phyloP scores from a whole-genome alignment of 2,888 invertebrate species.

The Caradrina kadenii region DNA sequence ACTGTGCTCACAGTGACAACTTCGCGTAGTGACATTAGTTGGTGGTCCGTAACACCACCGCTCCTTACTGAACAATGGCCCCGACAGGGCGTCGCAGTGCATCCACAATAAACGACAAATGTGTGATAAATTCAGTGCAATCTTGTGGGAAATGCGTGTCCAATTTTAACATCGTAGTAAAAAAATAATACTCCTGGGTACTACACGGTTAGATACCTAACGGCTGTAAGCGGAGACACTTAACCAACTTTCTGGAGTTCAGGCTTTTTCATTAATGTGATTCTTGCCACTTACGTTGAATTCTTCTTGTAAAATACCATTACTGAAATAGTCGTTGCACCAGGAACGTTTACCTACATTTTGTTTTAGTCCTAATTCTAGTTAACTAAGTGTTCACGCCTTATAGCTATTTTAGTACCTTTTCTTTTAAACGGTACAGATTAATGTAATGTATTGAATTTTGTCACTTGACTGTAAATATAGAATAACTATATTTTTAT shows the following conservation, averaged over 20 bases:
- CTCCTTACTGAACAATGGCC: conserved; percentile 54
- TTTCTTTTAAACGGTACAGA: conserved; percentile 67
- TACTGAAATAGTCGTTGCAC: conserved; percentile 67
- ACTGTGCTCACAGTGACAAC: conserved; percentile 77
- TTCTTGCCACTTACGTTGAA: conserved; percentile 30
- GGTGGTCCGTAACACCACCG: conserved; percentile 45
- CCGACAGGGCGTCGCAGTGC: conserved; percentile 54
- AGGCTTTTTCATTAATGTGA: conserved; percentile 68
- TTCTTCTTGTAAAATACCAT: conserved; percentile 45
- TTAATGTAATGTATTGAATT: conserved; percentile 79
- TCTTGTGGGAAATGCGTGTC: conserved; percentile 75
- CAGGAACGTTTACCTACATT: conserved; percentile 63
- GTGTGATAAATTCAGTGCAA: conserved; percentile 86
- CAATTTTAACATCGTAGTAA: conserved; percentile 52
- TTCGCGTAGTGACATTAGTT: conserved; percentile 65
- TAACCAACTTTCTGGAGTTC: conserved; percentile 64
- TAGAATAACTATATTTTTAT: conserved; percentile 88
- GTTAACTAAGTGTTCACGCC: conserved; percentile 75
- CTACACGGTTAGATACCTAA: conserved; percentile 67
- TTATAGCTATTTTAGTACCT: conserved; percentile 71
- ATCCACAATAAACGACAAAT: conserved; percentile 66
- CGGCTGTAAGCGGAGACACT: conserved; percentile 70
- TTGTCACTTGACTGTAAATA: conserved; percentile 85
- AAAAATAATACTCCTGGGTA: conserved; percentile 72
- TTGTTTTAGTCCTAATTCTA: conserved; percentile 69